Base-by-base conservation (phyloP, 1,140 invertebrate genomes). In the Linepithema humile region DNA sequence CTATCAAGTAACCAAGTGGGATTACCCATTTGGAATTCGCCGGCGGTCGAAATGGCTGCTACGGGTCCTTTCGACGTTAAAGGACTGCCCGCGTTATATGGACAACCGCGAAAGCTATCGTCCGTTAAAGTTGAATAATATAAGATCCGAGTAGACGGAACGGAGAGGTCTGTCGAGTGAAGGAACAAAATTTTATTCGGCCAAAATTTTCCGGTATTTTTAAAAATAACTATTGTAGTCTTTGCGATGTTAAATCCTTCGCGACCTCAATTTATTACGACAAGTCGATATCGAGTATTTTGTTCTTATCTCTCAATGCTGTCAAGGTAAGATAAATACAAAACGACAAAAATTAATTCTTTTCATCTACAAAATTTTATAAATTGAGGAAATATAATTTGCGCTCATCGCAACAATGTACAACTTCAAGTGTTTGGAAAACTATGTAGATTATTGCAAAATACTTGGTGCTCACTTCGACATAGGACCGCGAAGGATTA, bases 1-100 rank as follows among this genome's bases (percentile, higher is more conserved):
- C 75, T 80, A 78, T 78, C 75, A 55, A 55, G 35, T 29, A 78
- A 69, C 62, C 75, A 15, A 78, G 12, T 40, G 57, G 35, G 6
- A 78, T 57, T 53, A 55, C 64, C 75, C 6, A 55, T 69, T 55
- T 32, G 75, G 64, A 69, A 80, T 80, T 80, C 48, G 64, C 0
- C 62, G 48, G 1, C 29, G 35, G 23, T 80, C n/a, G n/a, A 70
- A 55, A 70, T 12, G 75, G 57, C 20, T 26, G 35, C 12, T 55
- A 1, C 23, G 35, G 7, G 1, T 48, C 40, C 43, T 48, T 50
- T 69, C 43, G 40, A 1, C 10, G 26, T 32, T 69, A 32, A 50
- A 69, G 43, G 3, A 32, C 23, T 43, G 12, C 32, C 10, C 23
- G 32, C 32, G 48, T 69, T 70, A 32, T 69, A 48, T 48, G 26